Percentiles rank a stretch among this genome's conserved stretches.
Conservation (phyloP, 2,797 vertebrate species). For the Salmo trutta region DNA sequence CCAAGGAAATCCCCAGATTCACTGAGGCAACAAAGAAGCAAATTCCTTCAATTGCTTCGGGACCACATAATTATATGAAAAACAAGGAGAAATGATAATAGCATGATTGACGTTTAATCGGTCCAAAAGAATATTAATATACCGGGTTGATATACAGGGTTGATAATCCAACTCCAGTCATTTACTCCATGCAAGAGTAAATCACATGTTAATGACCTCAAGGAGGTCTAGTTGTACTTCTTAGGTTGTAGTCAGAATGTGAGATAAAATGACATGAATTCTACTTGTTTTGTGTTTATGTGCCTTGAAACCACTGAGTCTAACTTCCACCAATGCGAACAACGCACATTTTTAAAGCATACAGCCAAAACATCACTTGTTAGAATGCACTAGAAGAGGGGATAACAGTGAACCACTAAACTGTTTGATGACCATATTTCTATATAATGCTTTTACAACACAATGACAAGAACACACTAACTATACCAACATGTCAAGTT, state of each 20-base stretch:
- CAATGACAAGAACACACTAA: background rate
- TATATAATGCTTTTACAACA: background rate
- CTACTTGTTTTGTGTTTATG: too few relatives aligned
- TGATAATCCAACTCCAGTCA: conserved; percentile 11
- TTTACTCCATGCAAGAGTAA: conserved; percentile 1
- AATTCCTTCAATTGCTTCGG: conserved; percentile 28
- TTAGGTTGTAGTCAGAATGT: background rate
- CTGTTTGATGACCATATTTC: too few relatives aligned
- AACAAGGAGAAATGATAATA: conserved; percentile 34
- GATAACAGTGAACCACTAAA: background rate
- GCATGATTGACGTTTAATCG: conserved; percentile 9
- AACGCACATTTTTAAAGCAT: background rate
- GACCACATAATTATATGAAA: conserved; percentile 29
- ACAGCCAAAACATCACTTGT: background rate
- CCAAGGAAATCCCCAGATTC: conserved; percentile 45
- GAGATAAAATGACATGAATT: background rate
- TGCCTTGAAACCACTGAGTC: background rate
- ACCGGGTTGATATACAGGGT: conserved; percentile 4
- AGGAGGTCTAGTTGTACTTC: background rate
- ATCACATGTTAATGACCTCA: background rate
- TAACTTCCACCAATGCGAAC: background rate
- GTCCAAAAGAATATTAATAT: conserved; percentile 9
- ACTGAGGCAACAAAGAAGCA: conserved; percentile 33
- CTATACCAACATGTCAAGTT: conserved; percentile 33
- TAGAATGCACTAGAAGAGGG: background rate